These are phyloP conservation scores for Himantopus leucocephalus DNA, from an alignment of 2,113 vertebrate genomes.

Conservation along the genomic window DNA sequence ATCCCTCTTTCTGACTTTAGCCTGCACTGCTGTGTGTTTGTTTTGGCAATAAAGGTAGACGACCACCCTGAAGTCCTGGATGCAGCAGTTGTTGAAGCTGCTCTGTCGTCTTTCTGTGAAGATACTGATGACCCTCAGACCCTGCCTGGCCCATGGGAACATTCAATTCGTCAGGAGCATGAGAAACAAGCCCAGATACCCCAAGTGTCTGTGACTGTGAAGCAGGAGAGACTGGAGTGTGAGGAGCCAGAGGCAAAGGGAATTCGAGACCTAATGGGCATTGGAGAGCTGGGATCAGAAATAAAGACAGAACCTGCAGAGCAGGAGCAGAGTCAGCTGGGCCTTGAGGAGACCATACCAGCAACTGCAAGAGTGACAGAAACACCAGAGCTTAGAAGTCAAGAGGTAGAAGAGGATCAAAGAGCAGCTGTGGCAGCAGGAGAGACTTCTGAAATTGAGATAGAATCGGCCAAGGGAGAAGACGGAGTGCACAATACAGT, in stretches of 20 bases:
- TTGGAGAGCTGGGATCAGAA: constrained; percentile 72
- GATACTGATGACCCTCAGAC: constrained; percentile 90
- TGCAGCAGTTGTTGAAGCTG: constrained; percentile 94
- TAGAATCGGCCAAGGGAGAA: constrained; percentile 62
- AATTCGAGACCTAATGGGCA: constrained; percentile 74
- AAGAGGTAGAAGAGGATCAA: constrained; percentile 72
- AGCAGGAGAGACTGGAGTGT: constrained; percentile 76
- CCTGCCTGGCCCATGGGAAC: constrained; percentile 91
- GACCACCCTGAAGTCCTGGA: constrained; percentile 94
- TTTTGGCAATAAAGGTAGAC: constrained; percentile 82
- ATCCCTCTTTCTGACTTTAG: neutral
- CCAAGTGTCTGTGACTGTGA: constrained; percentile 76
- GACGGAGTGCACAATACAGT: constrained; percentile 64
- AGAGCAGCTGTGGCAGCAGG: constrained; percentile 29
- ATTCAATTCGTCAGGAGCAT: constrained; percentile 76
- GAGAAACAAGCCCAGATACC: constrained; percentile 73
- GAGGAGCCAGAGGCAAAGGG: constrained; percentile 78
- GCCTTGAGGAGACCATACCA: constrained; percentile 58
- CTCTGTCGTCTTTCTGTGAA: constrained; percentile 90
- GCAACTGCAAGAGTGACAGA: constrained; percentile 60
- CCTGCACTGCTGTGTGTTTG: constrained; percentile 15
- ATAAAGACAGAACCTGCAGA: constrained; percentile 78
- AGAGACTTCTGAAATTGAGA: constrained; percentile 70
- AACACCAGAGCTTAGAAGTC: constrained; percentile 72
- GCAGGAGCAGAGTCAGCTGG: constrained; percentile 69